Evolutionary conservation across 2,113 vertebrate genomes (phyloP), one percentile per base, ranked within the genome.

Genomic region (Chelonoidis abingdonii): DNA sequence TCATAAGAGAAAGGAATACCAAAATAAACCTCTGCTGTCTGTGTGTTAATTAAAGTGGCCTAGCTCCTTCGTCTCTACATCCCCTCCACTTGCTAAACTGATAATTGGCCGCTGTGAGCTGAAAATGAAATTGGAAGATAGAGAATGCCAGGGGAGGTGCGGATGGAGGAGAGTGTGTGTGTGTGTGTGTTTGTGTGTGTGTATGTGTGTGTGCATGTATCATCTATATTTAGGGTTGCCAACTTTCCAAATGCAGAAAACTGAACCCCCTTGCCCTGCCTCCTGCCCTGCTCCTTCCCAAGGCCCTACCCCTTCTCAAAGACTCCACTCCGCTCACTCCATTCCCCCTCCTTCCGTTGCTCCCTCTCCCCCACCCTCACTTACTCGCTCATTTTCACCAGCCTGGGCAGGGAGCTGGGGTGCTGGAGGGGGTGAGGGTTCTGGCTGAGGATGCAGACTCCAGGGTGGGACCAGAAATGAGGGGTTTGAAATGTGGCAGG

Each of bases 41-140:
- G 4, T 78, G 83, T 95, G 90, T 96, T 98, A 97, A 97, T 97
- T 97, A 97, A 96, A 93, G 19, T 85, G 83, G 54, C 31, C 69
- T 89, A 59, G 81, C 83, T 95, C 80, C 86, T 95, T 95, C 89
- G 65, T 96, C 79, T 94, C 47, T 84, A 22, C 76, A 95, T 96
- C 83, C 49, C 56, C 93, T 91, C 91, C 94, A 95, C 84, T 52
- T 81, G 79, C 85, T 95, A 88, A 76, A 80, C 13, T 78, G 86
- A 87, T 97, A 97, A 97, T 97, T 96, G 92, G 83, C 94, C 91
- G 54, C 93, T 91, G 79, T 53, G 80, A 97, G 35, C 35, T 93
- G 93, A 86, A 97, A 97, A 97, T 88, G 29, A 92, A 95, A 88
- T 80, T 81, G 80, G 31, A 95, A 96, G 49, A 16, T 59, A 47